phyloP scores from a whole-genome alignment of 53 echinoderm and acorn worm species.

The Patiria pectinifera region DNA sequence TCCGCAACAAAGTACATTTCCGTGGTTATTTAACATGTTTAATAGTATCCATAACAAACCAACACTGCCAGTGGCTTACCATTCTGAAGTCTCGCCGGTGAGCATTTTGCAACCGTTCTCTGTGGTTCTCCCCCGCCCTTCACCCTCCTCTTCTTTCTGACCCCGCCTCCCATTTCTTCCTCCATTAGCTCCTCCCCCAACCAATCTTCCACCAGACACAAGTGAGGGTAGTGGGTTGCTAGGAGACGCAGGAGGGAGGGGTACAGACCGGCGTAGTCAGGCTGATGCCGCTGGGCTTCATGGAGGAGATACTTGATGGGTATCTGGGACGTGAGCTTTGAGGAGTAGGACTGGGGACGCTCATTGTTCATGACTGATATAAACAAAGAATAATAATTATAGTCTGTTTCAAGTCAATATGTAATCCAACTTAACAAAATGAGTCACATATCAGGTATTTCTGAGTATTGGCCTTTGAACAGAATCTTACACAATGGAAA shows the following conservation, averaged over 20 bases:
- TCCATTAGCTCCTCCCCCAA: conserved; percentile 86
- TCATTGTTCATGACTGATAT: conserved; percentile 80
- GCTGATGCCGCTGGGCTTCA: conserved; percentile 82
- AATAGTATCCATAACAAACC: too few relatives aligned
- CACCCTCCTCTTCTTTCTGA: conserved; percentile 11
- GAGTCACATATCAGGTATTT: too few relatives aligned
- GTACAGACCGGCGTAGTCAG: conserved; percentile 84
- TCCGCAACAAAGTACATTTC: too few relatives aligned
- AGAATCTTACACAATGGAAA: too few relatives aligned
- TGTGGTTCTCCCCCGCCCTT: conserved; percentile 10
- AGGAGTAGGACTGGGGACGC: conserved; percentile 87
- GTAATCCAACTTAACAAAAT: too few relatives aligned
- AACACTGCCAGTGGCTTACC: conserved; percentile 40
- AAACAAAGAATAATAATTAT: background rate
- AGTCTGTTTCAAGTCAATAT: too few relatives aligned
- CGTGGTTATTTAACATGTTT: too few relatives aligned
- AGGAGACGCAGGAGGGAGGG: conserved; percentile 88
- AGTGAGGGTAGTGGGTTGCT: conserved; percentile 97
- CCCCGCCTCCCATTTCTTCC: conserved; percentile 41
- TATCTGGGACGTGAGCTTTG: conserved; percentile 88
- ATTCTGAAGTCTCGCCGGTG: conserved; percentile 68
- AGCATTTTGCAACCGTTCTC: conserved; percentile 27
- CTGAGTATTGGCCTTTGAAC: too few relatives aligned
- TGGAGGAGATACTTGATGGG: conserved; percentile 98
- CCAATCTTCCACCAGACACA: conserved; percentile 98